These are phyloP conservation scores for Saccostrea glomerata DNA, from an alignment of 1,140 invertebrate species.

Conservation along the genomic window DNA sequence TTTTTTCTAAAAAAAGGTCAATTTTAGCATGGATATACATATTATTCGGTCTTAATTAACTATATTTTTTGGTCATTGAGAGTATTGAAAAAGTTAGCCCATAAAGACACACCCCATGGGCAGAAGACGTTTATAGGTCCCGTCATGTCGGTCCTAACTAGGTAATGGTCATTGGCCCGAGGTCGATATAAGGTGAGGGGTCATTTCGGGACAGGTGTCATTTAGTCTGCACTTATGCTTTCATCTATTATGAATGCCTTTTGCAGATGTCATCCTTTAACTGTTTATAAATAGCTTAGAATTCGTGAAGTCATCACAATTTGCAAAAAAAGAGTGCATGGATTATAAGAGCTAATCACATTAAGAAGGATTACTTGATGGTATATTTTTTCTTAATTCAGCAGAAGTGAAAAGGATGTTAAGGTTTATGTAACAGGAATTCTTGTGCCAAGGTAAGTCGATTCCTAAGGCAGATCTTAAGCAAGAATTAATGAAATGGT, in stretches of 20 bases:
- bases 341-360: background rate
- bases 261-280: background rate
- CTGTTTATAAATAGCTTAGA: background rate
- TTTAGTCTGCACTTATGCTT: background rate
- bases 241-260: background rate
- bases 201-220: conserved; percentile 5
- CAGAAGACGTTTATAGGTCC: background rate
- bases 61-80: background rate
- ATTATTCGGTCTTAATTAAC: background rate
- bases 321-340: background rate
- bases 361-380: background rate
- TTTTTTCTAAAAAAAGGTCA: too few relatives aligned
- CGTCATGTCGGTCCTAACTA: background rate
- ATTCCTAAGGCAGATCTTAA: too few relatives aligned
- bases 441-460: too few relatives aligned
- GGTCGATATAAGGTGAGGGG: conserved; percentile 16
- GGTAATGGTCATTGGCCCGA: conserved; percentile 3
- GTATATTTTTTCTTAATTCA: too few relatives aligned
- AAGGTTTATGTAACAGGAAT: too few relatives aligned
- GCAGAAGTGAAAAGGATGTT: too few relatives aligned
- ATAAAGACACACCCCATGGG: conserved; percentile 13
- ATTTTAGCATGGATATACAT: background rate
- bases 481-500: too few relatives aligned
- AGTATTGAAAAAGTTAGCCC: background rate
- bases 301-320: background rate